Evolutionary conservation across 92 coral and sea anemone genomes (phyloP), one percentile per base, ranked within the genome.

Genomic region (Parazoanthus darwini): DNA sequence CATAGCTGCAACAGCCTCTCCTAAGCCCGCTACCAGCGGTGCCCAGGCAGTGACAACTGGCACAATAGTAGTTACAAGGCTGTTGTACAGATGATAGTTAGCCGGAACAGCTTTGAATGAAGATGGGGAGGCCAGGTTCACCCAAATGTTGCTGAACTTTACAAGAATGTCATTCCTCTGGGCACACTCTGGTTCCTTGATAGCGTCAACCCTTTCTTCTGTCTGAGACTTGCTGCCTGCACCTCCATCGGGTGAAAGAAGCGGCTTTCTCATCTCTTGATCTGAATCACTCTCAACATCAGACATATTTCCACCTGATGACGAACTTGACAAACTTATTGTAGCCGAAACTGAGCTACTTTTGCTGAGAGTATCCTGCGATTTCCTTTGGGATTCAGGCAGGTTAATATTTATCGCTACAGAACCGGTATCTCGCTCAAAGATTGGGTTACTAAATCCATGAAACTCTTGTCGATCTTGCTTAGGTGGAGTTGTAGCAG

Each of bases 21-120:
- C 85, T 18, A 97, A 83, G 85, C 92, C 95, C 85, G 86, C 91
- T 79, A 96, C 87, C 4, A 94, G 94, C 72, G 96, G 98, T 83
- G 94, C 89, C 99, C 99, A 97, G 13, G 98, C 98, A 51, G 95
- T 93, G 39, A 97, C 96, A 58, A 94, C 90, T 36, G 99, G 99
- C 8, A 97, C 96, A 71, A 92, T 89, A 71, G 99, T 95, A 29
- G 99, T 97, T 29, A 97, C 96, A 72, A 97, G 94, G 82, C 96
- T 96, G 86, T 97, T 97, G 89, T 97, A 96, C 74, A 97, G 93
- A 79, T 97, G 99, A 86, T 95, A 97, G 86, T 94, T 97, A 20
- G 93, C 90, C 16, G 99, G 99, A 18, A 96, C 91, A 59, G 99
- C 90, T 77, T 95, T 96, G 8, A 96, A 92, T 38, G 98, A 94